phyloP scores from a whole-genome alignment of 2,113 vertebrate species.

The Chlamydotis undulata region DNA sequence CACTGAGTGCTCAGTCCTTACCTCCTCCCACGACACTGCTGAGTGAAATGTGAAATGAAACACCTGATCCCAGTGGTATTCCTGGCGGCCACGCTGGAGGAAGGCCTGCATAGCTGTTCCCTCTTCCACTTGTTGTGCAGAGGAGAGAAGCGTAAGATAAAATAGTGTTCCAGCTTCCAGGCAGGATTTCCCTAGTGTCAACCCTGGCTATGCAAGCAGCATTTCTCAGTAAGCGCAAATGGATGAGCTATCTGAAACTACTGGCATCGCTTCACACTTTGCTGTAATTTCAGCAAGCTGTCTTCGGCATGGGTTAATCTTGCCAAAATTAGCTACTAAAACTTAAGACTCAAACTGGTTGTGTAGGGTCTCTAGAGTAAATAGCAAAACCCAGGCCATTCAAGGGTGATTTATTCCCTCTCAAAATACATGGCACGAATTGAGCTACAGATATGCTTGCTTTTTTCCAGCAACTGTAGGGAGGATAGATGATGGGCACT shows the following conservation, averaged over 20 bases:
- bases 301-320: background rate
- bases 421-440: background rate
- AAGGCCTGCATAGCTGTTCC: background rate
- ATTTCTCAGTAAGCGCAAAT: background rate
- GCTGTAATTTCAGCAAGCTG: background rate
- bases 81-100: background rate
- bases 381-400: background rate
- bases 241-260: background rate
- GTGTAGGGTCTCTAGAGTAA: background rate
- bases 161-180: fast-evolving
- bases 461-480: background rate
- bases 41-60: background rate
- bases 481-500: background rate
- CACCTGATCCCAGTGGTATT: background rate
- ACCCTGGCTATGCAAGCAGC: background rate
- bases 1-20: background rate
- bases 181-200: background rate
- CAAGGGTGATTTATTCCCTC: background rate
- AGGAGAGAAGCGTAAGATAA: background rate
- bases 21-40: background rate
- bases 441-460: background rate
- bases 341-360: background rate
- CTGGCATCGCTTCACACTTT: background rate
- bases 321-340: background rate
- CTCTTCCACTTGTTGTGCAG: background rate